Evolutionary conservation across 2,113 vertebrate species (phyloP).

Genomic region (Entelurus aequoreus): DNA sequence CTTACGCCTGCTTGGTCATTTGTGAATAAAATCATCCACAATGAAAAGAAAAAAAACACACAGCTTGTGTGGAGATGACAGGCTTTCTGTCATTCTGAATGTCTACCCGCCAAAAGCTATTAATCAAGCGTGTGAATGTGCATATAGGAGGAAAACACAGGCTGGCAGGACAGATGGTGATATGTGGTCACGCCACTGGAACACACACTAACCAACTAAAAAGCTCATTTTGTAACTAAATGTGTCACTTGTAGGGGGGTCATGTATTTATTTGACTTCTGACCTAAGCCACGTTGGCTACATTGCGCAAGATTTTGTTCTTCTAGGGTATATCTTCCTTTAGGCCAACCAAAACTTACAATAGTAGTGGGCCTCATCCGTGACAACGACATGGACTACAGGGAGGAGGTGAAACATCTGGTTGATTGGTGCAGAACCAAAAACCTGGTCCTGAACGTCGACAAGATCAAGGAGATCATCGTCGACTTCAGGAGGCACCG

Average conservation of each 20-base stretch:
- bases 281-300: too few relatives aligned
- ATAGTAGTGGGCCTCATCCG: too few relatives aligned
- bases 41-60: slow-evolving; percentile 69
- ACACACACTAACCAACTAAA: slow-evolving; percentile 16
- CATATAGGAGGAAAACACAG: slow-evolving; percentile 22
- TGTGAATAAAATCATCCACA: slow-evolving; percentile 68
- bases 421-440: too few relatives aligned
- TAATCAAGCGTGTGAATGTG: slow-evolving; percentile 44
- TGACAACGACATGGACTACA: too few relatives aligned
- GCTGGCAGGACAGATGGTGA: slow-evolving; percentile 30
- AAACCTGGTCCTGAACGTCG: too few relatives aligned
- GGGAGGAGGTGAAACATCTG: too few relatives aligned
- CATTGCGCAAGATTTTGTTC: too few relatives aligned
- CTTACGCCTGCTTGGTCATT: slow-evolving; percentile 44
- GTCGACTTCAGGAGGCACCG: too few relatives aligned
- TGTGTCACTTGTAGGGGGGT: background rate
- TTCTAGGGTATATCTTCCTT: too few relatives aligned
- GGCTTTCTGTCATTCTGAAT: slow-evolving; percentile 53
- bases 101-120: slow-evolving; percentile 47
- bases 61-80: slow-evolving; percentile 62
- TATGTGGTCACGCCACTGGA: slow-evolving; percentile 27
- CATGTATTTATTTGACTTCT: background rate
- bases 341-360: too few relatives aligned
- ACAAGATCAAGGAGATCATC: too few relatives aligned
- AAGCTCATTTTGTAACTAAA: background rate